Conservation (phyloP, 2,888 invertebrate genomes). For the Caenorhabditis doughertyi region DNA sequence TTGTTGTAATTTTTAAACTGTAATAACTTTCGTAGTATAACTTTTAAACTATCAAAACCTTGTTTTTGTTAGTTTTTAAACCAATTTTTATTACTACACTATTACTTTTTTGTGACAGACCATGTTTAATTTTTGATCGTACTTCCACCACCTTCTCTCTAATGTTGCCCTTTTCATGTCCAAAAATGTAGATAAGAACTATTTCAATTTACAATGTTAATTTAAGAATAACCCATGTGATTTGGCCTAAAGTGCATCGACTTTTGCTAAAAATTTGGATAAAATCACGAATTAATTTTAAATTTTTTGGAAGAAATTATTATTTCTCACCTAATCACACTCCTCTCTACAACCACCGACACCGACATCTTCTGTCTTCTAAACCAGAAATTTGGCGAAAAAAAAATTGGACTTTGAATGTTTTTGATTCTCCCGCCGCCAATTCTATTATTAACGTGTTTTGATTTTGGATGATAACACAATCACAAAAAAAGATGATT, state of each 20-base stretch:
- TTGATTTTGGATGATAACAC: background rate
- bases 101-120: background rate
- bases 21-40: too few relatives aligned
- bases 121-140: background rate
- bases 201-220: background rate
- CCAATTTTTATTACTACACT: background rate
- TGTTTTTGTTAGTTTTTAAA: too few relatives aligned
- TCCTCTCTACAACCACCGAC: background rate
- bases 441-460: background rate
- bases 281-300: too few relatives aligned
- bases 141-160: background rate
- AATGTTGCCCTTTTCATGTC: background rate
- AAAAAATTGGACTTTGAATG: constrained; percentile 13
- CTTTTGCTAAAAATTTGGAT: background rate
- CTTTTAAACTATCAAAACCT: too few relatives aligned
- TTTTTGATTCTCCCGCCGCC: background rate
- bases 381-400: constrained; percentile 23
- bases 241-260: background rate
- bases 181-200: background rate
- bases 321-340: background rate
- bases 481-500: background rate
- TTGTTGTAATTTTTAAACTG: too few relatives aligned
- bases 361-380: background rate
- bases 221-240: background rate
- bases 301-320: too few relatives aligned